Conservation (phyloP, 1,140 invertebrate species). For the Atta colombica region DNA sequence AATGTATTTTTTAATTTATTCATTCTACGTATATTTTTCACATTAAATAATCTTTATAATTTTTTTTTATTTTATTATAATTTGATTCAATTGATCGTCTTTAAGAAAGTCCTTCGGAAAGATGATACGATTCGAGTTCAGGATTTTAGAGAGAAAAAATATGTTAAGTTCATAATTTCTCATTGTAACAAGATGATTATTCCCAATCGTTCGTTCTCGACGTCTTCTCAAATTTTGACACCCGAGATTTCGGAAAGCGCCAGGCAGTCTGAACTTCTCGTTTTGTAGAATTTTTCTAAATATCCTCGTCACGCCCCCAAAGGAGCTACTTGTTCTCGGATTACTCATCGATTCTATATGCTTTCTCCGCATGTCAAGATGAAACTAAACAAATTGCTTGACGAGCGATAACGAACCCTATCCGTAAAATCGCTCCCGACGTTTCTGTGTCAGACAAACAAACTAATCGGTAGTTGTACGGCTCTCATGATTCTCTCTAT, state of each 20-base stretch:
- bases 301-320: conserved; percentile 68
- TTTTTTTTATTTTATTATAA: conserved; percentile 3
- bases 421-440: conserved; percentile 42
- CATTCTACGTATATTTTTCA: not conserved
- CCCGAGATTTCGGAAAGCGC: conserved; percentile 55
- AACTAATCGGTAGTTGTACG: conserved; percentile 34
- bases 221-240: conserved; percentile 48
- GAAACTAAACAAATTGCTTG: conserved; percentile 83
- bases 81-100: not conserved
- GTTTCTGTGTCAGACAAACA: conserved; percentile 57
- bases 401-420: conserved; percentile 71
- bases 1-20: not conserved
- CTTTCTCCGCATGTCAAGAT: conserved; percentile 76
- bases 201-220: not conserved
- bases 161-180: conserved; percentile 27
- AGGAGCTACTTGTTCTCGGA: conserved; percentile 69
- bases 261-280: conserved; percentile 65
- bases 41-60: not conserved
- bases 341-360: conserved; percentile 81
- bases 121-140: conserved; percentile 11
- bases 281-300: conserved; percentile 60
- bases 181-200: conserved; percentile 35
- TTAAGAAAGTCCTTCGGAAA: conserved; percentile 3
- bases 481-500: conserved; percentile 14
- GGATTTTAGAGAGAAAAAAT: not conserved